A percentile compares a stretch with the other conserved stretches of the same genome.
Evolutionary conservation across 2,888 invertebrate species (phyloP).

Genomic region (Cacoxenus indagator): DNA sequence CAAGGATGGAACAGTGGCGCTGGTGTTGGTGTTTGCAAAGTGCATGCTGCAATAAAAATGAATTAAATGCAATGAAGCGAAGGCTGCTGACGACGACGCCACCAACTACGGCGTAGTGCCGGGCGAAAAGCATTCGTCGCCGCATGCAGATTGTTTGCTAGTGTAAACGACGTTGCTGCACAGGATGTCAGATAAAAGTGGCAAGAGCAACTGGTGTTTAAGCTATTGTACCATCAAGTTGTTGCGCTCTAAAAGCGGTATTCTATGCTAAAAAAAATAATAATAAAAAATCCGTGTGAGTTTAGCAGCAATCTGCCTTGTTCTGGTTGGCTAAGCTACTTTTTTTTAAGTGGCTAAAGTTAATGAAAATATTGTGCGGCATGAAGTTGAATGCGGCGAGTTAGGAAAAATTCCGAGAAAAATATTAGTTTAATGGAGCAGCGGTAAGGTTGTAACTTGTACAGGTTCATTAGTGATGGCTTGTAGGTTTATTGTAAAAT

Average conservation of each 20-base stretch:
- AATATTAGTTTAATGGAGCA: too few relatives aligned
- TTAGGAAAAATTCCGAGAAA: too few relatives aligned
- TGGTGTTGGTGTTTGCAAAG: conserved; percentile 44
- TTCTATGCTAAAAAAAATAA: background rate
- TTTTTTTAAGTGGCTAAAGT: background rate
- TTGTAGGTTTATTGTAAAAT: too few relatives aligned
- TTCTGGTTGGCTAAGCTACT: background rate
- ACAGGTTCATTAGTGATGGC: too few relatives aligned
- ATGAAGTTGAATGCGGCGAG: too few relatives aligned
- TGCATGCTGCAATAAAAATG: conserved; percentile 55
- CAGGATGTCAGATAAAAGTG: conserved; percentile 1
- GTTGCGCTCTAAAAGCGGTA: background rate
- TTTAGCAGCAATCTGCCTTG: background rate
- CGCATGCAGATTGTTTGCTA: background rate
- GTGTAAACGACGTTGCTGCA: background rate
- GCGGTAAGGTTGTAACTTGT: too few relatives aligned
- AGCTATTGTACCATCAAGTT: background rate
- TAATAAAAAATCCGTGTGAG: background rate
- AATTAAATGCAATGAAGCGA: conserved; percentile 63
- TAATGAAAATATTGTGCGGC: background rate
- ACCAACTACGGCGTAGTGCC: too few relatives aligned
- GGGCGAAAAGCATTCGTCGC: background rate
- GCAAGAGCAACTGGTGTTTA: conserved; percentile 7
- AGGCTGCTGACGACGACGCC: background rate
- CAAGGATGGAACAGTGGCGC: conserved; percentile 38